Evolutionary conservation across 2,113 vertebrate species (phyloP).

Genomic region (Carassius carassius): DNA sequence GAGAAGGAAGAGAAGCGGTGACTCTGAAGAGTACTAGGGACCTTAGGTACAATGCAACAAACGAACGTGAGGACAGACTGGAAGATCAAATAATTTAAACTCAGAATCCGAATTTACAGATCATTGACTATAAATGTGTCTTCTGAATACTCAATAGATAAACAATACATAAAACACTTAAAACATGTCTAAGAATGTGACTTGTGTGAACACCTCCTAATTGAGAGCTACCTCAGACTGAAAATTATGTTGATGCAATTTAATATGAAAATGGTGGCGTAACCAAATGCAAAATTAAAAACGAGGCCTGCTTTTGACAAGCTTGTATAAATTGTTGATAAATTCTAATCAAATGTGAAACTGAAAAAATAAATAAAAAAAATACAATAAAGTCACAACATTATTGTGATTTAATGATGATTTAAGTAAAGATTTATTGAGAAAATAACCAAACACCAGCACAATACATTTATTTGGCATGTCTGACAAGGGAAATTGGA

Average conservation of each 20-base stretch:
- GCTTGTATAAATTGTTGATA: not conserved
- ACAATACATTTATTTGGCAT: not conserved
- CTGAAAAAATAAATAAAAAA: not conserved
- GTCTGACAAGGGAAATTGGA: not conserved
- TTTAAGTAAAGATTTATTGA: not conserved
- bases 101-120: not conserved
- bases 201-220: not conserved
- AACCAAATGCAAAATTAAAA: not conserved
- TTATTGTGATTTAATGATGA: too few relatives aligned
- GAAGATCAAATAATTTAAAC: not conserved
- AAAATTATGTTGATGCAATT: not conserved
- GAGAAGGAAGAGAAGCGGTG: constrained; percentile 46
- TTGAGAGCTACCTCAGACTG: not conserved
- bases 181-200: not conserved
- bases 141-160: not conserved
- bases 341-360: not conserved
- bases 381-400: too few relatives aligned
- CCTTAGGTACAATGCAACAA: not conserved
- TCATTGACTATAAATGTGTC: not conserved
- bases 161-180: not conserved
- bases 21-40: constrained; percentile 44
- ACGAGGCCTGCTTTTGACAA: not conserved
- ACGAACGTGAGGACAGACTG: not conserved
- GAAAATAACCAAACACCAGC: not conserved
- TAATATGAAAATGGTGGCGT: not conserved